Percentiles rank a stretch among this genome's conserved stretches.
Evolutionary conservation across 2,888 invertebrate species (phyloP).

Genomic region (Osmoderma eremita): DNA sequence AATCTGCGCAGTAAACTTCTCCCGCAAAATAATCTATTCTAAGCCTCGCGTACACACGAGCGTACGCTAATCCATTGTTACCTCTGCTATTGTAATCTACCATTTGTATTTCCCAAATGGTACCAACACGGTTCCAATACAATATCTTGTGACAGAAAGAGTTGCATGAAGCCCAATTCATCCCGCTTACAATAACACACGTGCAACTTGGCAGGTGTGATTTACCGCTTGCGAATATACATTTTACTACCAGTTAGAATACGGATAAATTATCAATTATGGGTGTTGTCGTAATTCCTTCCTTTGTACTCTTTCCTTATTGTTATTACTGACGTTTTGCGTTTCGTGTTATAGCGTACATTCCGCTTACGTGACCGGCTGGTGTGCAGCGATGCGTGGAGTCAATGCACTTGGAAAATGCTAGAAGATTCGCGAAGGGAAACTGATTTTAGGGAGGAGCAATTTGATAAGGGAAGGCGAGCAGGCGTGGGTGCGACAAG

Average conservation of each 20-base stretch:
- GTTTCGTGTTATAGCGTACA: background rate
- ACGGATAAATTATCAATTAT: slow-evolving; percentile 51
- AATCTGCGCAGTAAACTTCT: no score
- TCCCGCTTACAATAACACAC: background rate
- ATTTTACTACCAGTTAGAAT: slow-evolving; percentile 51
- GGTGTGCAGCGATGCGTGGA: slow-evolving; percentile 1
- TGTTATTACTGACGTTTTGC: slow-evolving; percentile 11
- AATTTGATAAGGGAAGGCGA: background rate
- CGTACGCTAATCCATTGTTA: background rate
- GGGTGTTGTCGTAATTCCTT: slow-evolving; percentile 22
- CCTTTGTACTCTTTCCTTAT: background rate
- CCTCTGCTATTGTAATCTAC: background rate
- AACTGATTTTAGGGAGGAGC: background rate
- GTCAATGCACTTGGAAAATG: slow-evolving; percentile 21
- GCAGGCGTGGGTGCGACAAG: background rate
- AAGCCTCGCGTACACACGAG: background rate
- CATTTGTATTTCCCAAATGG: background rate
- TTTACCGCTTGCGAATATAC: slow-evolving; percentile 49
- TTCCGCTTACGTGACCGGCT: background rate
- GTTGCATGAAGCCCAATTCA: background rate
- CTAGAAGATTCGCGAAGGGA: background rate
- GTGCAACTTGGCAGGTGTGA: slow-evolving; percentile 37
- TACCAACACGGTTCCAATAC: slow-evolving; percentile 1
- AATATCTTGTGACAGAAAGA: background rate
- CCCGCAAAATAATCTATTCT: no score